Percentiles rank a stretch among this genome's conserved stretches.
Conservation (phyloP, 2,797 vertebrate species). For the Gymnoscopelus braueri region DNA sequence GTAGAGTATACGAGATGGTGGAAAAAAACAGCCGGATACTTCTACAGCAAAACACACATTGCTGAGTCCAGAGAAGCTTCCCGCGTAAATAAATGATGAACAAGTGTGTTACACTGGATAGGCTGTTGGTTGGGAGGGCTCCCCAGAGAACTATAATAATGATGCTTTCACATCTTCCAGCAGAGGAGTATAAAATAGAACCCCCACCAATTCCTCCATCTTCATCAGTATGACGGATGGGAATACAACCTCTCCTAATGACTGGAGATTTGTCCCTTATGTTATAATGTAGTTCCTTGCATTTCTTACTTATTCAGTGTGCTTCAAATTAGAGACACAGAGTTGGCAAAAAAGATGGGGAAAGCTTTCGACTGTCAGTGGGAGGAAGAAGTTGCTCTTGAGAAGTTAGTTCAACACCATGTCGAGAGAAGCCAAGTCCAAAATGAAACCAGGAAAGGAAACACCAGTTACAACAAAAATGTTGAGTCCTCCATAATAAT, state of each 20-base stretch:
- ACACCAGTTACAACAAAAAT: constrained; percentile 13
- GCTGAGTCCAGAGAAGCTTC: constrained; percentile 61
- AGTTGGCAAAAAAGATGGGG: not conserved
- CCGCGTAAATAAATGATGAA: constrained; percentile 77
- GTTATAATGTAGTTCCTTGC: constrained; percentile 6
- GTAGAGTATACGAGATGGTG: constrained; percentile 17
- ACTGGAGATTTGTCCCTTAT: constrained; percentile 23
- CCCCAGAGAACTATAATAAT: constrained; percentile 66
- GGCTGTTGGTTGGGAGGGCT: constrained; percentile 67
- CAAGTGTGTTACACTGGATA: constrained; percentile 67
- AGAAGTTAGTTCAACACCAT: constrained; percentile 28
- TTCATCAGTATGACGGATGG: constrained; percentile 55
- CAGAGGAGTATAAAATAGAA: constrained; percentile 50
- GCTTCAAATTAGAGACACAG: not conserved
- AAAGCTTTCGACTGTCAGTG: not conserved
- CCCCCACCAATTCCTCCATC: constrained; percentile 54
- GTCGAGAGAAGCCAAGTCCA: constrained; percentile 21
- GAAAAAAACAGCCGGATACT: constrained; percentile 51
- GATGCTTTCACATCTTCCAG: constrained; percentile 71
- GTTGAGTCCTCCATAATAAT: constrained; percentile 37
- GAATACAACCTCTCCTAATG: constrained; percentile 33
- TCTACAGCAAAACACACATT: constrained; percentile 59
- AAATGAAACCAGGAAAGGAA: constrained; percentile 40
- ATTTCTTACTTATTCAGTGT: constrained; percentile 6
- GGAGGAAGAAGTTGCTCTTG: constrained; percentile 4